Percentiles rank a stretch among this genome's conserved stretches.
Evolutionary conservation across 2,113 vertebrate genomes (phyloP).

Genomic region (Pseudois nayaur): DNA sequence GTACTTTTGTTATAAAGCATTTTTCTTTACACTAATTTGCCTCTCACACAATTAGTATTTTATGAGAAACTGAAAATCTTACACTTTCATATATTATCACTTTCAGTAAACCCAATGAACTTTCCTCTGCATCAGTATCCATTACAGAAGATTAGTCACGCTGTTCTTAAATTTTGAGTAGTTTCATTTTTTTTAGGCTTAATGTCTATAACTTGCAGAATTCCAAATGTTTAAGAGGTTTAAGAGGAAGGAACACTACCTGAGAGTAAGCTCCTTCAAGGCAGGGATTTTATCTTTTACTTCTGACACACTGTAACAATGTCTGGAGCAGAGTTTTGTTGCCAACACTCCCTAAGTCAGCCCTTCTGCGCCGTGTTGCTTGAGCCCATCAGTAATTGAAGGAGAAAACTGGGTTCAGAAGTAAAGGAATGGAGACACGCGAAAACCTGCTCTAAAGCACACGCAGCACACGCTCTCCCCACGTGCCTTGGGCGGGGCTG

Average conservation of each 20-base stretch:
- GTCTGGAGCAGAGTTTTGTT: background rate
- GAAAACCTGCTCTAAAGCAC: background rate
- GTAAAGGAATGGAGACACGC: background rate
- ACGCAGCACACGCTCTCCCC: background rate
- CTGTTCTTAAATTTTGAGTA: background rate
- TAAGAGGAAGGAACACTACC: background rate
- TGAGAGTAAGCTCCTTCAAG: background rate
- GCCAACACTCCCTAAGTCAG: background rate
- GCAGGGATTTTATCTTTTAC: background rate
- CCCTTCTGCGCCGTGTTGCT: background rate
- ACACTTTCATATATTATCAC: background rate
- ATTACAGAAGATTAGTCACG: background rate
- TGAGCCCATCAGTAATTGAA: background rate
- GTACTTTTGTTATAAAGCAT: background rate
- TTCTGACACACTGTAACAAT: background rate
- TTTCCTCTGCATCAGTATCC: background rate
- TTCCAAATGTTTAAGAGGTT: background rate
- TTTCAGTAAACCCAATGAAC: background rate
- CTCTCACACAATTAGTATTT: background rate
- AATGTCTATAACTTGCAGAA: background rate
- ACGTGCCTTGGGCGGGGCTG: background rate
- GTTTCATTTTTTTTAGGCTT: slow-evolving; percentile 25
- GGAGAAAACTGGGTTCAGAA: background rate
- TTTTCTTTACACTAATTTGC: background rate
- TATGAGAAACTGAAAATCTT: background rate